Conservation (phyloP, 2,888 invertebrate genomes). For the Megastigmus dorsalis region DNA sequence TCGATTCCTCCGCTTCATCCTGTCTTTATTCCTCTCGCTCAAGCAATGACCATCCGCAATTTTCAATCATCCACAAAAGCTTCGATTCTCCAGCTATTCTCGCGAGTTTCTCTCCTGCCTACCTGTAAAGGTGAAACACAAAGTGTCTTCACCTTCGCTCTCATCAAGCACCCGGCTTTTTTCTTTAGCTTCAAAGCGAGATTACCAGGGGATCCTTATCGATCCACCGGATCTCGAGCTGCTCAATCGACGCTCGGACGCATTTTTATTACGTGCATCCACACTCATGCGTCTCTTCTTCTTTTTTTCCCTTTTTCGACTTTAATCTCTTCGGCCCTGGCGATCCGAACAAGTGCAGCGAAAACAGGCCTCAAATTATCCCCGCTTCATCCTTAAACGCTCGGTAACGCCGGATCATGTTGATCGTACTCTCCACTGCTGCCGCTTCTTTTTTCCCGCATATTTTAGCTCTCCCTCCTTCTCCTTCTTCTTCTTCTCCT, state of each 20-base stretch:
- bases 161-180: background rate
- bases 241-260: conserved; percentile 9
- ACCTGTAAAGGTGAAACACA: conserved; percentile 3
- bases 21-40: background rate
- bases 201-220: conserved; percentile 11
- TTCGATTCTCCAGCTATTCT: background rate
- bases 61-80: conserved; percentile 23
- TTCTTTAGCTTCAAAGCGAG: conserved; percentile 9
- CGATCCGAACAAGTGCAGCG: conserved; percentile 35
- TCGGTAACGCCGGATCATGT: background rate
- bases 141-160: conserved; percentile 15
- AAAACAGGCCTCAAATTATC: conserved; percentile 50
- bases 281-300: no score
- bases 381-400: conserved; percentile 45
- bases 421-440: background rate
- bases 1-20: conserved; percentile 15
- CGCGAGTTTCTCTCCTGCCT: background rate
- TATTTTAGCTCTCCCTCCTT: conserved; percentile 44
- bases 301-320: conserved; percentile 44
- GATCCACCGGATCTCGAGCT: conserved; percentile 3
- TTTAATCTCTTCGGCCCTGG: conserved; percentile 52
- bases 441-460: conserved; percentile 54
- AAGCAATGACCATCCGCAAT: conserved; percentile 7
- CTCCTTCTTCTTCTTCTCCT: conserved; percentile 37
- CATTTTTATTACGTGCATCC: conserved; percentile 33